Conservation (phyloP, 1,140 invertebrate genomes). For the Leptonema lineaticorne region DNA sequence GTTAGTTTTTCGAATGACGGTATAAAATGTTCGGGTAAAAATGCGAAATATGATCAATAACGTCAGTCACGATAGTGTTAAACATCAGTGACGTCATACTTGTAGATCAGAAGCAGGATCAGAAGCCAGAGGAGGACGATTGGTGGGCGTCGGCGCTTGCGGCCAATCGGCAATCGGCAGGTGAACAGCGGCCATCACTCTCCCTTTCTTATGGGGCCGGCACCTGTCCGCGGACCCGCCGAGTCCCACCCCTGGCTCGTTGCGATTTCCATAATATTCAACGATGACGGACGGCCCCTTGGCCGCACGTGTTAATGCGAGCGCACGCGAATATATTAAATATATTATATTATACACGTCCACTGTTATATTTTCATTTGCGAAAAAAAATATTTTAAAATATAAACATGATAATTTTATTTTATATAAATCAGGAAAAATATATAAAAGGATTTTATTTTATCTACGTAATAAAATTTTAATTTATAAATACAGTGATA, state of each 20-base stretch:
- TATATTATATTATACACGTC: no score
- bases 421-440: no score
- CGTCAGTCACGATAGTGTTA: not conserved
- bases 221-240: slow-evolving; percentile 16
- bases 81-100: not conserved
- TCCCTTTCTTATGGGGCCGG: not conserved
- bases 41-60: no score
- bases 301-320: not conserved
- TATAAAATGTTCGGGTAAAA: no score
- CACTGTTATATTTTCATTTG: no score
- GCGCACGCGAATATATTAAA: no score
- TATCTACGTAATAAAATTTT: no score
- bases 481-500: no score
- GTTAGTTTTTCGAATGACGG: no score
- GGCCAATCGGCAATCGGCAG: not conserved
- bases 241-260: slow-evolving; percentile 1
- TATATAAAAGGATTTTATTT: no score
- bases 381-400: no score
- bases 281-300: not conserved
- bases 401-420: no score
- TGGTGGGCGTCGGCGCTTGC: slow-evolving; percentile 1
- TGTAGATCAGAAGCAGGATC: not conserved
- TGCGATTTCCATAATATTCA: not conserved
- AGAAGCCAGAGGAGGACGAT: slow-evolving; percentile 1
- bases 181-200: slow-evolving; percentile 17